phyloP scores from a whole-genome alignment of 2,113 vertebrate genomes.

The Megalops atlanticus region DNA sequence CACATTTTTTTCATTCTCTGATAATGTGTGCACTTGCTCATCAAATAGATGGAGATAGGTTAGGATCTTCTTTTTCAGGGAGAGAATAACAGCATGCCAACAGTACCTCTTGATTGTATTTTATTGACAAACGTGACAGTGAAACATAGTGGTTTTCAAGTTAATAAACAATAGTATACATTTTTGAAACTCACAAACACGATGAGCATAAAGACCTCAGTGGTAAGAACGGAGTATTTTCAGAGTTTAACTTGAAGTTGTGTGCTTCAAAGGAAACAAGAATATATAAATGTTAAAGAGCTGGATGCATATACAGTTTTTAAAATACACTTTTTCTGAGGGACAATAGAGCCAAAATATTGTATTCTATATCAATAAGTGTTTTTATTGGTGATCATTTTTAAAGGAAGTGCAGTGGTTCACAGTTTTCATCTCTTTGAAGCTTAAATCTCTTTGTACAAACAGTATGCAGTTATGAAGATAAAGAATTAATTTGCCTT shows the following conservation, averaged over 20 bases:
- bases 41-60: neutral
- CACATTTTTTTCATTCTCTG: neutral
- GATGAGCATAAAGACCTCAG: too few relatives aligned
- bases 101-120: neutral
- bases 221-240: too few relatives aligned
- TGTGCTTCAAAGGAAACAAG: neutral
- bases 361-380: slow-evolving; percentile 7
- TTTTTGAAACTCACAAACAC: too few relatives aligned
- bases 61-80: neutral
- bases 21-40: neutral
- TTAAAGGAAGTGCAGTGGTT: neutral
- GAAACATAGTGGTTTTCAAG: neutral
- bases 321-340: neutral
- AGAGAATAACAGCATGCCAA: neutral
- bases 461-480: neutral
- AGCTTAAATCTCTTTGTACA: neutral
- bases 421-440: neutral
- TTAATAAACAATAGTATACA: neutral
- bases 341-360: neutral
- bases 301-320: neutral
- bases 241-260: neutral
- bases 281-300: neutral
- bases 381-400: neutral
- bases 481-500: neutral
- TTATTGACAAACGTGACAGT: neutral